Percentiles rank a stretch among this genome's conserved stretches.
Evolutionary conservation across 1,140 invertebrate genomes (phyloP).

Genomic region (Atta colombica): DNA sequence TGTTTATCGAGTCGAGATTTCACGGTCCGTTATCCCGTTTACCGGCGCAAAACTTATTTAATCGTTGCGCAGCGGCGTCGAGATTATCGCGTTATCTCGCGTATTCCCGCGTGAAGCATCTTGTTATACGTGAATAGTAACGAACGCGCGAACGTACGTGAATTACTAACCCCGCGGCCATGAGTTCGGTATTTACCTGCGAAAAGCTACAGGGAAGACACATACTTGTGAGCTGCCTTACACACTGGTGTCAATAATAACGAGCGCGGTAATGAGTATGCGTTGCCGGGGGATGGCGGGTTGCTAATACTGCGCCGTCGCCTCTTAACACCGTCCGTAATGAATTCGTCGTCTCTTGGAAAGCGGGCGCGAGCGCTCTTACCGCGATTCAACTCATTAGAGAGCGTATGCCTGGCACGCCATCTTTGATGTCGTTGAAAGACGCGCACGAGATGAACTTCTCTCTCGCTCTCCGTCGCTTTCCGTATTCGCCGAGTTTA

Average conservation of each 20-base stretch:
- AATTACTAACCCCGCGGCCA: conserved; percentile 27
- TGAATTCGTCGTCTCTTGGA: conserved; percentile 79
- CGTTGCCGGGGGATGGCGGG: conserved; percentile 60
- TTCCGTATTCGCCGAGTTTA: conserved; percentile 57
- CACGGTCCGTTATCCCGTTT: conserved; percentile 34
- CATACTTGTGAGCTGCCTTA: conserved; percentile 60
- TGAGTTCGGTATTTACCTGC: conserved; percentile 45
- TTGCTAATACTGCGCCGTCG: conserved; percentile 72
- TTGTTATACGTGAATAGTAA: conserved; percentile 49
- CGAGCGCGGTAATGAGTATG: conserved; percentile 76
- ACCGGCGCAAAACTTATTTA: conserved; percentile 45
- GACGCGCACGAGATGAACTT: conserved; percentile 78
- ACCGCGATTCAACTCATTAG: conserved; percentile 85
- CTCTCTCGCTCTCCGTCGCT: conserved; percentile 53
- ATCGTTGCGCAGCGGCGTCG: conserved; percentile 24
- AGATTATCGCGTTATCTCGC: conserved; percentile 51
- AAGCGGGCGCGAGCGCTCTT: conserved; percentile 64
- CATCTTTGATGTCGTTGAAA: conserved; percentile 84
- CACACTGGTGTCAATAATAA: conserved; percentile 78
- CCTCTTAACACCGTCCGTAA: conserved; percentile 79
- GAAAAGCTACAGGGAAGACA: conserved; percentile 66
- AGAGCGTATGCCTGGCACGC: conserved; percentile 82
- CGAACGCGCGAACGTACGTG: conserved; percentile 5
- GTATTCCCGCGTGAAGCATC: conserved; percentile 30
- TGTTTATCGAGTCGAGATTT: conserved; percentile 24